phyloP scores from a whole-genome alignment of 2,888 invertebrate genomes.

The Eristalis pertinax region DNA sequence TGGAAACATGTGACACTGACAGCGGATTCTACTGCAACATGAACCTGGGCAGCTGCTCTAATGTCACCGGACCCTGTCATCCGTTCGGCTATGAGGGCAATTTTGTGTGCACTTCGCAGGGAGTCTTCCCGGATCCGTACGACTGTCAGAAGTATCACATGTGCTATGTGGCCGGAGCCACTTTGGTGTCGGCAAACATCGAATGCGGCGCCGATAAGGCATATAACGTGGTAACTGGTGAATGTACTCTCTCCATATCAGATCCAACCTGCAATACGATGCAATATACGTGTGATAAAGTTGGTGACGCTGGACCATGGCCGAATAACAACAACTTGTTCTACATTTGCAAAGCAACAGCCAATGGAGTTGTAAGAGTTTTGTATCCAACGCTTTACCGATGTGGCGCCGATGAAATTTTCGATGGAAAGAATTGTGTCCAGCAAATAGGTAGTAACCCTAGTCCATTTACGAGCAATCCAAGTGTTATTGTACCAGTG shows the following conservation, averaged over 20 bases:
- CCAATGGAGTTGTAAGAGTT: constrained; percentile 76
- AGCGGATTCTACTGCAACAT: constrained; percentile 79
- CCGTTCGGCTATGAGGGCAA: constrained; percentile 80
- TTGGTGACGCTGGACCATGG: constrained; percentile 79
- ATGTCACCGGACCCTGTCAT: constrained; percentile 80
- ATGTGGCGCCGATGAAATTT: constrained; percentile 79
- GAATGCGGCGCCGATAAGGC: constrained; percentile 79
- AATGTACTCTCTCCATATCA: constrained; percentile 77
- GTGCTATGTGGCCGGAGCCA: constrained; percentile 79
- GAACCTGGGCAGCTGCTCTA: constrained; percentile 77
- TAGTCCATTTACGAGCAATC: neutral
- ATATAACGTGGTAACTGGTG: constrained; percentile 78
- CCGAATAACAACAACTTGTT: constrained; percentile 79
- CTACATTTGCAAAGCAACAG: constrained; percentile 80
- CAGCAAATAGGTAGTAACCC: neutral
- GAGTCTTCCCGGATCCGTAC: constrained; percentile 81
- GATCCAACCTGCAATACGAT: constrained; percentile 76
- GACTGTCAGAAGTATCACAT: constrained; percentile 81
- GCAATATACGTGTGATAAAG: constrained; percentile 77
- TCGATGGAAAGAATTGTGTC: constrained; percentile 76
- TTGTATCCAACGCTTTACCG: constrained; percentile 80
- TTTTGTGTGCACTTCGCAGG: constrained; percentile 80
- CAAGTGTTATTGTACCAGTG: no score
- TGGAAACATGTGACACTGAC: constrained; percentile 79
- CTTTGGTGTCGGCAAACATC: constrained; percentile 79